Base-by-base conservation (phyloP, 2,113 vertebrate species). In the Laterallus jamaicensis region DNA sequence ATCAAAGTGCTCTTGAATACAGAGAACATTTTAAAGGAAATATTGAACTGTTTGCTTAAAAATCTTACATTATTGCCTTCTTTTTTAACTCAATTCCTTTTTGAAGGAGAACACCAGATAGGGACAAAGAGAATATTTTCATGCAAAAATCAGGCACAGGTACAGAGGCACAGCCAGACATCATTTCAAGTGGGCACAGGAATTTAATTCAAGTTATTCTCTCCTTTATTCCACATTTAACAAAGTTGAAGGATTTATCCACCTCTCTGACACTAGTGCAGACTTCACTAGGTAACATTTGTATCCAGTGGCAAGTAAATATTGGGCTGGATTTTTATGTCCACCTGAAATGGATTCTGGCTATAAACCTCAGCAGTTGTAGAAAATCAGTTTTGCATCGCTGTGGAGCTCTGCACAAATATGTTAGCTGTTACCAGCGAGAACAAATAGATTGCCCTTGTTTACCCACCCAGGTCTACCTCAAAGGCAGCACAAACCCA, bases 21-120 rank as follows among this genome's bases (percentile, higher is more conserved):
- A 98, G 98, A 98, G 98, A 98, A 97, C 98, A 98, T 98, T 98
- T 98, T 98, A 97, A 98, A 98, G 97, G 98, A 98, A 97, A 98
- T 98, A 98, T 98, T 98, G 98, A 98, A 98, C 98, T 98, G 98
- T 98, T 98, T 98, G 98, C 98, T 98, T 98, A 98, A 98, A 97
- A 98, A 98, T 98, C 98, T 98, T 97, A 98, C 97, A 98, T 98
- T 98, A 98, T 98, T 98, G 97, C 98, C 98, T 98, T 98, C 98
- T 98, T 98, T 98, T 98, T 98, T 96, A 98, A 98, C 97, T 97
- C 97, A 92, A 92, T 98, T 98, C 97, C 98, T 98, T 98, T 98
- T 98, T 98, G 98, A 98, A 98, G 98, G 97, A 97, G 96, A 98
- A 97, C 98, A 98, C 98, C 98, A 98, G 98, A 98, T 97, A 97